Base-by-base conservation (phyloP, 2,888 invertebrate species). In the Phorcus lineatus region DNA sequence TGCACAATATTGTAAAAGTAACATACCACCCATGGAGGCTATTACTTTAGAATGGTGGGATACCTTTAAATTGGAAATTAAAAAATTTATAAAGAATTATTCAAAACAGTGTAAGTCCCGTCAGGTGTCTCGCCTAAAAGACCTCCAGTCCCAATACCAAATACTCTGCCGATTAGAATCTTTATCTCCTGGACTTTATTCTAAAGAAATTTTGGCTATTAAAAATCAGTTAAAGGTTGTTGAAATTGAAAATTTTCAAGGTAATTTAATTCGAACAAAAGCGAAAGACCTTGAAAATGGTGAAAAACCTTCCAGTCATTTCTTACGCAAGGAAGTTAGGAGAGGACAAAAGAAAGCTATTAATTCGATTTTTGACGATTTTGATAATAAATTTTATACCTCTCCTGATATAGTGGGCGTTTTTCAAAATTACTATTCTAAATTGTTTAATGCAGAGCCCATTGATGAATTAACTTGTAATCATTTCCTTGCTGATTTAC, bases 311-410 rank as follows among this genome's bases (percentile, higher is more conserved):
- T 40, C 80, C 2, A 77, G 24, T 17, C 74, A 36, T 78, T 11
- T 66, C 62, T 28, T 53, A 66, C 22, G 7, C 17, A n/a, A 66
- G 62, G 78, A 81, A 52, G 47, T 54, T 0, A 53, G 47, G 16
- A 67, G 55, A 22, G 76, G 77, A 2, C 55, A 74, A 55, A 40
- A 47, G 7, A 77, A 81, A 31, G 17, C 57, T 13, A 81, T 81
- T 22, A 52, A 17, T 31, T 40, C 62, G 31, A 53, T 79, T 22
- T 22, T 28, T 19, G 55, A 70, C 40, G 13, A 28, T 11, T 52
- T 52, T 54, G 53, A 36, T 22, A 36, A 53, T 22, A n/a, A 52
- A 31, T 17, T 54, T 16, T n/a, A 53, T 54, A 22, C 57, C 36
- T 28, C 28, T 78, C 9, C 11, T 24, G 77, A 36, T 16, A 80